These are phyloP conservation scores for Luehdorfia chinensis DNA, from an alignment of 1,140 invertebrate genomes.

Conservation along the genomic window DNA sequence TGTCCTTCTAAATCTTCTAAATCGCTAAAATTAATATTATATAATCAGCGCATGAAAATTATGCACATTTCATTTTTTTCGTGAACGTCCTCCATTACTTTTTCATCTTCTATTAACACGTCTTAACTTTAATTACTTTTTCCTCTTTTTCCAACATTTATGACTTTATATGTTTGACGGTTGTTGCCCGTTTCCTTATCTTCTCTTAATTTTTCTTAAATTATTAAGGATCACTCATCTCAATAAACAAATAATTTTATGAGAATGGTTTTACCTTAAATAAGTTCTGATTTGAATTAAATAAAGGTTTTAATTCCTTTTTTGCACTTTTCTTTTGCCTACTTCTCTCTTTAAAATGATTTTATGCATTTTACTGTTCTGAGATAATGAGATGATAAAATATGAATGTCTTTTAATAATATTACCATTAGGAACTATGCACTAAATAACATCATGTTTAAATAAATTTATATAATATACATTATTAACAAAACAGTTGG, in stretches of 20 bases:
- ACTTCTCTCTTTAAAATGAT: slow-evolving; percentile 49
- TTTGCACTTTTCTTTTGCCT: slow-evolving; percentile 63
- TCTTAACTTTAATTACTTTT: slow-evolving; percentile 48
- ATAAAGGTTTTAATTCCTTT: slow-evolving; percentile 46
- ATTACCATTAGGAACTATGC: slow-evolving; percentile 56
- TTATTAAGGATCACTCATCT: slow-evolving; percentile 25
- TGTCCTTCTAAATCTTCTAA: slow-evolving; percentile 23
- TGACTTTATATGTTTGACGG: slow-evolving; percentile 26
- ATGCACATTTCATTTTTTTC: slow-evolving; percentile 42
- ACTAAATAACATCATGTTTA: slow-evolving; percentile 55
- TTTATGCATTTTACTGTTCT: slow-evolving; percentile 61
- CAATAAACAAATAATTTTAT: not conserved
- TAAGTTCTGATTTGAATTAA: slow-evolving; percentile 33
- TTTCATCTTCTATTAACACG: slow-evolving; percentile 8
- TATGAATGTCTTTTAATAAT: slow-evolving; percentile 52
- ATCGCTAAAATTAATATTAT: slow-evolving; percentile 15
- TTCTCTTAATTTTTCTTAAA: slow-evolving; percentile 41
- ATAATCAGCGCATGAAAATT: slow-evolving; percentile 21
- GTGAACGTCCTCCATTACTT: slow-evolving; percentile 38
- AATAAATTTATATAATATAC: slow-evolving; percentile 46
- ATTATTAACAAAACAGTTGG: slow-evolving; percentile 56
- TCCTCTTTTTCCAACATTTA: slow-evolving; percentile 30
- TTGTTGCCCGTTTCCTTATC: slow-evolving; percentile 34
- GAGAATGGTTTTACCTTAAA: slow-evolving; percentile 3
- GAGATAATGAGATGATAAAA: slow-evolving; percentile 60